Evolutionary conservation across 2,797 vertebrate species (phyloP).

Genomic region (Poeciliopsis turneri): DNA sequence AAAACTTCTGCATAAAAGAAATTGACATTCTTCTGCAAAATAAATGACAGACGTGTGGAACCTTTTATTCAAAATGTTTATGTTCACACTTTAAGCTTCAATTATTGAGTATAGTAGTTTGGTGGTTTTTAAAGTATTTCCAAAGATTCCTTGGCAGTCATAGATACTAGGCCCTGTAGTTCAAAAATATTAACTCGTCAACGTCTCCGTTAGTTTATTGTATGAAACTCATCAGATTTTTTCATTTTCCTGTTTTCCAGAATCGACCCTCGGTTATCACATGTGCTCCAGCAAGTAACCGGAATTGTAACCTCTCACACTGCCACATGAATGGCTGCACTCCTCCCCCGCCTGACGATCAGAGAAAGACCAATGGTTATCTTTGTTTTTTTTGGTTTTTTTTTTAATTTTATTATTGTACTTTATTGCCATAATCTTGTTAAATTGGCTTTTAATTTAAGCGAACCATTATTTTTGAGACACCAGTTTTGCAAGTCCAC

Average conservation of each 20-base stretch:
- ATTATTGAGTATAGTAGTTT: not conserved
- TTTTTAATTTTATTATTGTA: not conserved
- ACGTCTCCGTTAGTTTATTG: not conserved
- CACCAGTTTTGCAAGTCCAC: not conserved
- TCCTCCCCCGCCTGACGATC: slow-evolving; percentile 80
- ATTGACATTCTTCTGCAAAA: not conserved
- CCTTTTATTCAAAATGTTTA: not conserved
- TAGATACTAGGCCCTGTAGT: not conserved
- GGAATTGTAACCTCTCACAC: slow-evolving; percentile 93
- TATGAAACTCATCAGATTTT: not conserved
- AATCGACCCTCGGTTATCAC: slow-evolving; percentile 98
- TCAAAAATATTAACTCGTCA: not conserved
- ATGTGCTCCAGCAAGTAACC: slow-evolving; percentile 91
- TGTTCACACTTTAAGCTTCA: not conserved
- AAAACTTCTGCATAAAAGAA: not conserved
- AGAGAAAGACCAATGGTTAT: slow-evolving; percentile 80
- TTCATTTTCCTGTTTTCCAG: slow-evolving; percentile 64
- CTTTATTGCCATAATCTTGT: not conserved
- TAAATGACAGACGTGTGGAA: not conserved
- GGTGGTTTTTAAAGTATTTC: not conserved
- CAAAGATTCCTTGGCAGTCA: not conserved
- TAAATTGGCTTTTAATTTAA: not conserved
- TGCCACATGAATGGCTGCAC: slow-evolving; percentile 90
- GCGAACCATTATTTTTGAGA: not conserved
- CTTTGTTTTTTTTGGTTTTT: not conserved